Base-by-base conservation (phyloP, 2,888 invertebrate genomes). In the Pseudococcus viburni region DNA sequence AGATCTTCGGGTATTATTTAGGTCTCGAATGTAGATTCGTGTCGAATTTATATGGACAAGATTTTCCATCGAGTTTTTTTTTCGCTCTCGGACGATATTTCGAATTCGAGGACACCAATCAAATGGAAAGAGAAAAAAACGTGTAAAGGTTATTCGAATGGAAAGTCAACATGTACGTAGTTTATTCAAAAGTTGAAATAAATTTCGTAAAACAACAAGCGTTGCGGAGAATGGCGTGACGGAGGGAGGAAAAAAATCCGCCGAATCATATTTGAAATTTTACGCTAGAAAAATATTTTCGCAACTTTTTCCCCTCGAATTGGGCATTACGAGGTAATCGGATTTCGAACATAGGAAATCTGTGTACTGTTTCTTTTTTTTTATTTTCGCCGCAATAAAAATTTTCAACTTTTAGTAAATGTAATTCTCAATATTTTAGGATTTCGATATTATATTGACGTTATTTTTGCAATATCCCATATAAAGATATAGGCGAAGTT, bases 181-280 rank as follows among this genome's bases (percentile, higher is more conserved):
- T 68, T 68, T 68, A 68, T 68, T 68, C 68, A 55, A 68, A 64
- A 68, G 68, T 68, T 68, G 68, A 68, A 68, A 68, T 68, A 68
- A 68, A 68, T 68, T 68, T 26, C 26, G 26, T 68, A 68, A 68
- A 68, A 68, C 68, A 68, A 68, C 68, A 26, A 68, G 12, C 22
- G 68, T 68, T 26, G 22, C 17, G n/a, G 4, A n/a, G 68, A 68
- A 68, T 68, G 26, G 68, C 68, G 55, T 42, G 42, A 9, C 42
- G n/a, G n/a, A 55, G n/a, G 4, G n/a, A n/a, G n/a, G n/a, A 42
- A 77, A 77, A 33, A 77, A 77, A 77, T 77, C 77, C 77, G 55
- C n/a, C n/a, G 39, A 39, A 77, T 77, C 77, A 77, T 77, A 77
- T 77, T 77, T 77, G 77, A 77, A 77, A 77, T 77, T 77, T 77